Evolutionary conservation across 1,140 invertebrate species (phyloP), one percentile per base, ranked within the genome.

Genomic region (Homalodisca vitripennis): DNA sequence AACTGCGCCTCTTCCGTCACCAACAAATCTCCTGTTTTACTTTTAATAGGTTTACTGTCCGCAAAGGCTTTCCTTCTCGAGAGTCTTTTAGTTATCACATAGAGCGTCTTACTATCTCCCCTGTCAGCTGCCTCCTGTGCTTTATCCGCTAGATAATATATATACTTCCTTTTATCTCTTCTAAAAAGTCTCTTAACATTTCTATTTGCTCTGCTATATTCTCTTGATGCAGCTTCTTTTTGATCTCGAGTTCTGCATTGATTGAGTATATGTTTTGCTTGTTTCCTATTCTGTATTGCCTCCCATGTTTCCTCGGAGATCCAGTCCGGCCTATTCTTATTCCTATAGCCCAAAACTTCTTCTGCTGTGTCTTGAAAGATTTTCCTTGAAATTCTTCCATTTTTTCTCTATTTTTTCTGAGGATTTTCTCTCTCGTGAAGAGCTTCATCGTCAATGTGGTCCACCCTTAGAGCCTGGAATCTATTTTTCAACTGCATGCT

Each of bases 51-150:
- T n/a, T n/a, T n/a, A n/a, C n/a, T n/a, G n/a, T n/a, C n/a, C n/a
- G n/a, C n/a, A n/a, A n/a, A n/a, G n/a, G n/a, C n/a, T n/a, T 60
- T 67, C 22, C 26, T 67, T 6, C 60, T 67, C 22, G 66, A 55
- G 6, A 67, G 48, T 27, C 20, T 60, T 30, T 60, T 67, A 24
- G 47, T 67, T 60, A 67, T 67, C 3, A 63, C 60, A 24, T 66
- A 66, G 3, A 66, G 64, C 26, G n/a, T 66, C 64, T 66, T 67
- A 63, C 14, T 67, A 24, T 67, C 30, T 13, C 66, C 41, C 60
- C 29, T 67, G 20, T 55, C 22, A n/a, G 41, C 46, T 13, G 66
- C 17, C 14, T 67, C 30, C 60, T 67, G 13, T 3, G 47, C 66
- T 55, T 67, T 55, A 3, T 46, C 22, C 3, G 66, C 66, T 17